Conservation (phyloP, 1,140 invertebrate species). For the Monomorium pharaonis region DNA sequence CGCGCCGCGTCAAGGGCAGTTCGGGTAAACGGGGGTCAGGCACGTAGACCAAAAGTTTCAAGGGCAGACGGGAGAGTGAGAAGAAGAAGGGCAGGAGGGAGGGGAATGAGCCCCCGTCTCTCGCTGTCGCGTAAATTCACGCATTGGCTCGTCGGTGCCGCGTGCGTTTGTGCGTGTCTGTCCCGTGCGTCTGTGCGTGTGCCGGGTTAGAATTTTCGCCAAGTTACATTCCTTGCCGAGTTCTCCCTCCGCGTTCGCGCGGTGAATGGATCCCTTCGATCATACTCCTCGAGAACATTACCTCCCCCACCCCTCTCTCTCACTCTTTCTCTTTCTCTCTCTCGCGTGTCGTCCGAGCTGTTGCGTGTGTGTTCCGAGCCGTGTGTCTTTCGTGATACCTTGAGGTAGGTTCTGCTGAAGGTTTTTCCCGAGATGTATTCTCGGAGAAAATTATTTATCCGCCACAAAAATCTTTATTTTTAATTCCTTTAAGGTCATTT, state of each 20-base stretch:
- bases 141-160: background rate
- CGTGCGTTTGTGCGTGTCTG: too few species aligned
- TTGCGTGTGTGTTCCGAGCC: background rate
- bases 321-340: too few species aligned
- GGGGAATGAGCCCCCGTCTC: slow-evolving; percentile 24
- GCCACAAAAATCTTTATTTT: background rate
- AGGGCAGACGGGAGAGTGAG: slow-evolving; percentile 62
- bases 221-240: background rate
- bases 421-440: background rate
- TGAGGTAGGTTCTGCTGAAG: slow-evolving; percentile 24
- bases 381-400: background rate
- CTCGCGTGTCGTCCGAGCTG: background rate
- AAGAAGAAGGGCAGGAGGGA: slow-evolving; percentile 2
- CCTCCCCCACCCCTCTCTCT: too few species aligned
- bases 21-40: slow-evolving; percentile 68
- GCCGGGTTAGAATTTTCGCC: background rate
- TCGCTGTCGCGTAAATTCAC: slow-evolving; percentile 38
- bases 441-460: background rate
- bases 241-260: background rate
- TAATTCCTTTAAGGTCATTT: too few species aligned
- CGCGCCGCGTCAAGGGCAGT: slow-evolving; percentile 66
- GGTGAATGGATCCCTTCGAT: background rate
- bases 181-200: background rate
- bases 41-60: slow-evolving; percentile 74
- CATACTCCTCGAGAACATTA: background rate